phyloP scores from a whole-genome alignment of 2,113 vertebrate species.

The Ammodramus savannarum region DNA sequence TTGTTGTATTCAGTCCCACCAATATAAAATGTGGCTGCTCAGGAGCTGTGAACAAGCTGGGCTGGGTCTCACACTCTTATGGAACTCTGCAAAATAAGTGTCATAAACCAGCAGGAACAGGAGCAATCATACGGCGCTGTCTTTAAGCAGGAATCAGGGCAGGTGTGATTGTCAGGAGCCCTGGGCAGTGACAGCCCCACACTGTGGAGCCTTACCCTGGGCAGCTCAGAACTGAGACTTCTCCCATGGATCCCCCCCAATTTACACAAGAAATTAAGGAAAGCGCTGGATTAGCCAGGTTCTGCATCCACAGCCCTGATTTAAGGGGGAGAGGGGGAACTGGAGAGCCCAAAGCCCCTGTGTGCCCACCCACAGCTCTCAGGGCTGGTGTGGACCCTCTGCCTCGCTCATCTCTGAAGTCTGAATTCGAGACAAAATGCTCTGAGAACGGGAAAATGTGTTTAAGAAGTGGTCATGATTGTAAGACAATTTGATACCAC shows the following conservation, averaged over 20 bases:
- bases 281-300: background rate
- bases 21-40: background rate
- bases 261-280: background rate
- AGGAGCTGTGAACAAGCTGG: background rate
- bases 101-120: background rate
- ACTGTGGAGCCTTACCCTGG: accelerated
- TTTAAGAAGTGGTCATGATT: background rate
- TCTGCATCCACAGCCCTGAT: background rate
- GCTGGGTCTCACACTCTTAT: background rate
- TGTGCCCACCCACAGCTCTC: background rate
- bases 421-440: background rate
- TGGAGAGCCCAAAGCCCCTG: background rate
- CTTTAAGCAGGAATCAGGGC: background rate
- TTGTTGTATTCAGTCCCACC: background rate
- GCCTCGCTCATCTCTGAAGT: accelerated
- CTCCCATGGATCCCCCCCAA: background rate
- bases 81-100: background rate
- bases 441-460: background rate
- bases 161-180: background rate
- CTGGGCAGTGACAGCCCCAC: background rate
- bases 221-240: background rate
- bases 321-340: background rate
- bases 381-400: background rate
- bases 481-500: conserved; percentile 5
- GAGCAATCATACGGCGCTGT: background rate